Conservation (phyloP, 2,888 invertebrate species). For the Molanna angustata region DNA sequence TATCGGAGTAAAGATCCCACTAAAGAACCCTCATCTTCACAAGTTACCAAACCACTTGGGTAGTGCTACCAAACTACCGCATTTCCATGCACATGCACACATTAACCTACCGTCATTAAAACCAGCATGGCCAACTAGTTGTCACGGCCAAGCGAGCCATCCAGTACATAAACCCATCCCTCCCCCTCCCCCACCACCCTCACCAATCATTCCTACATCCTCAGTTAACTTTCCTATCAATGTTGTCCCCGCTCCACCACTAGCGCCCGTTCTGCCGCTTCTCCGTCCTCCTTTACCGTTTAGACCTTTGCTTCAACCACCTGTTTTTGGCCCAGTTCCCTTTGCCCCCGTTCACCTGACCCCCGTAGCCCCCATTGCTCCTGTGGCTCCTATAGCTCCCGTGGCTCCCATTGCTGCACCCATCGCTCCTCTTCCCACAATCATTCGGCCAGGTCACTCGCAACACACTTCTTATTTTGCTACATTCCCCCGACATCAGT, state of each 20-base stretch:
- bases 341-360: neutral
- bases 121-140: conserved; percentile 34
- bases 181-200: conserved; percentile 22
- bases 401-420: conserved; percentile 11
- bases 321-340: conserved; percentile 12
- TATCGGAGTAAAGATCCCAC: conserved; percentile 48
- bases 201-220: conserved; percentile 16
- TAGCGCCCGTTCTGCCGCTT: conserved; percentile 34
- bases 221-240: conserved; percentile 37
- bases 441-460: conserved; percentile 49
- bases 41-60: conserved; percentile 36
- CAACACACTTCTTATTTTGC: conserved; percentile 50
- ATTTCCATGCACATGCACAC: conserved; percentile 38
- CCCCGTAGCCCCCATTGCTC: conserved; percentile 33
- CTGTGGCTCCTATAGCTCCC: conserved; percentile 33
- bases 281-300: conserved; percentile 38
- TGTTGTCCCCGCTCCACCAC: conserved; percentile 38
- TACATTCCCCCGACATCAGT: conserved; percentile 48
- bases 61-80: conserved; percentile 45
- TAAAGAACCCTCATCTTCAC: conserved; percentile 38
- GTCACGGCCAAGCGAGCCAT: conserved; percentile 6
- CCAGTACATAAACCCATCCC: conserved; percentile 36
- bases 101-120: conserved; percentile 40
- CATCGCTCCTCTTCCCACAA: conserved; percentile 41
- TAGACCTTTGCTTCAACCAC: conserved; percentile 15